phyloP scores from a whole-genome alignment of 2,113 vertebrate species.

The Eretmodus cyanostictus region DNA sequence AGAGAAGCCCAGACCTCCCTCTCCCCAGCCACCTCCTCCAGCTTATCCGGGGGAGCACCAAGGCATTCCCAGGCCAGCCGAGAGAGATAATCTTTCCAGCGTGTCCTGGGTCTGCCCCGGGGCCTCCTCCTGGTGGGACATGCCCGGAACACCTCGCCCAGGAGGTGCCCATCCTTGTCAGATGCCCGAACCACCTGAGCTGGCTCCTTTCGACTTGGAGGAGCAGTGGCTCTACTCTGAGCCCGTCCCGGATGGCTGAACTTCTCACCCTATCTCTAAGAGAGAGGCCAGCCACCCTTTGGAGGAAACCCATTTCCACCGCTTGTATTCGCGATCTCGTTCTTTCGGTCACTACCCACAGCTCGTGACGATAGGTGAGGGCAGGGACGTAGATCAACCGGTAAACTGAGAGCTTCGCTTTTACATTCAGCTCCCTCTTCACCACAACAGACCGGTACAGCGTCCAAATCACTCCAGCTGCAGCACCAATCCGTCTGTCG shows the following conservation, averaged over 20 bases:
- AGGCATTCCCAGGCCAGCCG: fast-evolving
- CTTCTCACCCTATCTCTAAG: neutral
- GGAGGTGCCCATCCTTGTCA: neutral
- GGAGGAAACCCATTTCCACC: fast-evolving
- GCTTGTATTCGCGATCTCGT: fast-evolving
- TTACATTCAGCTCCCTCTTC: fast-evolving
- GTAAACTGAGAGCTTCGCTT: neutral
- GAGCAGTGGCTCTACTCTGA: neutral
- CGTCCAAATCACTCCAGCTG: fast-evolving
- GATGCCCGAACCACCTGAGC: fast-evolving
- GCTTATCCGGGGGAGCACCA: neutral
- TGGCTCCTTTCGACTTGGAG: fast-evolving
- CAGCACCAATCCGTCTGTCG: fast-evolving
- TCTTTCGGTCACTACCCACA: neutral
- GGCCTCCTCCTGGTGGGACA: too few species aligned
- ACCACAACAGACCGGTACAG: fast-evolving
- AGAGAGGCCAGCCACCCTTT: too few species aligned
- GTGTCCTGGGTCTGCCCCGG: fast-evolving
- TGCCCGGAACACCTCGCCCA: fast-evolving
- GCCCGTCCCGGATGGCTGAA: fast-evolving
- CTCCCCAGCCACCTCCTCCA: neutral
- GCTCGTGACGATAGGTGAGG: fast-evolving
- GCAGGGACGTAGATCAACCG: fast-evolving
- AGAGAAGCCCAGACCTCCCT: too few species aligned
- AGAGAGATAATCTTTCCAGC: neutral